These are phyloP conservation scores for Idaea aversata DNA, from an alignment of 2,888 invertebrate genomes.

Conservation along the genomic window DNA sequence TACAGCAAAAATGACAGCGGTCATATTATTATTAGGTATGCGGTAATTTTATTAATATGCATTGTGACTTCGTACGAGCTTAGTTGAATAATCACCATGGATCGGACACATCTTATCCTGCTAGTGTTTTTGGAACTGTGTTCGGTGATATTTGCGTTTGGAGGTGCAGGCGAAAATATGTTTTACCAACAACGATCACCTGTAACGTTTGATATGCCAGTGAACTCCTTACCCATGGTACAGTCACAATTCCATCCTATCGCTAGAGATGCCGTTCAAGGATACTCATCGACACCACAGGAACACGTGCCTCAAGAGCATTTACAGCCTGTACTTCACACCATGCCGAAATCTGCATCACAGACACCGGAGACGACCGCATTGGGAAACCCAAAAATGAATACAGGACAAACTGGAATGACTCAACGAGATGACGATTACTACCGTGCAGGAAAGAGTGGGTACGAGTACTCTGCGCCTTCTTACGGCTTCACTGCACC, in stretches of 20 bases:
- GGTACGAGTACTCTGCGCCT: conserved; percentile 24
- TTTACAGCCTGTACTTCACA: conserved; percentile 22
- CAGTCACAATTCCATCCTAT: conserved; percentile 24
- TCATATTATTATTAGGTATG: conserved; percentile 42
- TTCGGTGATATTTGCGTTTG: conserved; percentile 31
- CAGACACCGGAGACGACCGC: background rate
- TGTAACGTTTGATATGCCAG: conserved; percentile 17
- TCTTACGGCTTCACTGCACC: conserved; percentile 27
- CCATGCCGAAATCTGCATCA: background rate
- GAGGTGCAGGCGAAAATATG: conserved; percentile 41
- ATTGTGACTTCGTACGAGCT: conserved; percentile 22
- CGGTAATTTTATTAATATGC: conserved; percentile 40
- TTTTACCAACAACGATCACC: conserved; percentile 27
- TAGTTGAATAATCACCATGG: conserved; percentile 41
- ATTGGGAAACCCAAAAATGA: background rate
- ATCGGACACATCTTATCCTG: conserved; percentile 34
- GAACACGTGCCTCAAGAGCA: conserved; percentile 15
- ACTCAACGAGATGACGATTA: conserved; percentile 10
- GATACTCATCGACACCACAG: conserved; percentile 17
- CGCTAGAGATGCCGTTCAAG: conserved; percentile 17
- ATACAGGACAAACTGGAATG: background rate
- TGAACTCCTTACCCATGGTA: conserved; percentile 28
- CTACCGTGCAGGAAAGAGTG: conserved; percentile 22
- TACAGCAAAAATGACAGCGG: conserved; percentile 34
- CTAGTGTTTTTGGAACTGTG: conserved; percentile 38